Evolutionary conservation across 2,888 invertebrate genomes (phyloP), one percentile per base, ranked within the genome.

Genomic region (Amphipoea oculea): DNA sequence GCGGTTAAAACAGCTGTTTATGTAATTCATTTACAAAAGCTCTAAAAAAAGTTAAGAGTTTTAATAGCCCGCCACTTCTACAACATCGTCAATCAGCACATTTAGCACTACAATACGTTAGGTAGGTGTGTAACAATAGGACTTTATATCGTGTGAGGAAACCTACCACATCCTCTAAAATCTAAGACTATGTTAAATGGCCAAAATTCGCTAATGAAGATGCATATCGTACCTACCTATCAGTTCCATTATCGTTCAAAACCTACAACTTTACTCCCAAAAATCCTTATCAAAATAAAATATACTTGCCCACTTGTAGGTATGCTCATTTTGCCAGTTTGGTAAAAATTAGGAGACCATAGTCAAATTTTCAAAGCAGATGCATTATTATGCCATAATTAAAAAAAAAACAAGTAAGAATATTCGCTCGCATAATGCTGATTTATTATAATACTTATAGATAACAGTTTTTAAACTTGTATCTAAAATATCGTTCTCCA

Each of bases 401-500:
- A 6, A 36, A 6, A n/a, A 45, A 29, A 29, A 29, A 29, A 29
- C 29, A 45, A 45, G 54, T 14, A 67, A 42, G 9, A 68, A 68
- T 48, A 68, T 48, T 67, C 45, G 45, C 29, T 68, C 45, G 45
- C n/a, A 2, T 45, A 54, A 23, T 36, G 12, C 12, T 20, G 14
- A 54, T 54, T 36, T 36, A 36, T 36, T 36, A 36, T 29, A 29
- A 29, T 29, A 29, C n/a, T n/a, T 29, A 29, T 29, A 29, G 29
- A 29, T 29, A 29, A 29, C 29, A 29, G 29, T 29, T 29, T 29
- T 29, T 29, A 29, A 29, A 29, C 23, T 40, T 23, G 23, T n/a
- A 54, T 17, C 36, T 17, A 40, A 71, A 66, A 77, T 60, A 82
- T 60, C 40, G 51, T 60, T 78, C 67, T 51, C 51, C 60, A 76